A percentile compares a stretch with the other conserved stretches of the same genome.
These are phyloP conservation scores for Catamblyrhynchus diadema DNA, from an alignment of 2,797 vertebrate genomes.

Conservation along the genomic window DNA sequence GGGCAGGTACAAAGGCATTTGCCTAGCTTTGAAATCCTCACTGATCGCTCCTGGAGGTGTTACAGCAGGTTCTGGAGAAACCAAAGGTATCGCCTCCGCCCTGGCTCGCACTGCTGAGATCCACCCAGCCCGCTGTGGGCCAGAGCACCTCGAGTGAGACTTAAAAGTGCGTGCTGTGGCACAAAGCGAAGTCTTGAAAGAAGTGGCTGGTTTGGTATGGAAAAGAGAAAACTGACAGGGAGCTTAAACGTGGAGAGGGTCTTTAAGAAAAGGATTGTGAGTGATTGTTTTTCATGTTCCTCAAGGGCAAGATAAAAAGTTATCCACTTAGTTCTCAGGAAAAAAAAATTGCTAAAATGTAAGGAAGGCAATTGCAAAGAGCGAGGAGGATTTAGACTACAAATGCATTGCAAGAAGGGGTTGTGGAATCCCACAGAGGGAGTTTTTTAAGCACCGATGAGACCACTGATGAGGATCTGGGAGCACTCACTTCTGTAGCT, in stretches of 20 bases:
- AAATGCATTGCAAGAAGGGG: background rate
- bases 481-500: background rate
- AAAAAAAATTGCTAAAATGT: background rate
- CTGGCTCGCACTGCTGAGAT: background rate
- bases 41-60: background rate
- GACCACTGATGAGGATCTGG: background rate
- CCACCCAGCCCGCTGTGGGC: background rate
- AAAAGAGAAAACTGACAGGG: background rate
- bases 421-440: background rate
- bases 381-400: background rate
- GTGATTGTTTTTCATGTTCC: constrained; percentile 35
- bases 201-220: background rate
- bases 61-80: background rate
- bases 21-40: background rate
- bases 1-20: background rate
- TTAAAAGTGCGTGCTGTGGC: background rate
- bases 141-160: background rate
- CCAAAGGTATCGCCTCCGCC: background rate
- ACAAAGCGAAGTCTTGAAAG: background rate
- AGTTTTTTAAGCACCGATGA: background rate
- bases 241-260: background rate
- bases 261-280: background rate
- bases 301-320: constrained; percentile 47
- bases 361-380: background rate
- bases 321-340: background rate